These are phyloP conservation scores for Leptinotarsa tumamoca DNA, from an alignment of 2,888 invertebrate genomes.

Conservation along the genomic window DNA sequence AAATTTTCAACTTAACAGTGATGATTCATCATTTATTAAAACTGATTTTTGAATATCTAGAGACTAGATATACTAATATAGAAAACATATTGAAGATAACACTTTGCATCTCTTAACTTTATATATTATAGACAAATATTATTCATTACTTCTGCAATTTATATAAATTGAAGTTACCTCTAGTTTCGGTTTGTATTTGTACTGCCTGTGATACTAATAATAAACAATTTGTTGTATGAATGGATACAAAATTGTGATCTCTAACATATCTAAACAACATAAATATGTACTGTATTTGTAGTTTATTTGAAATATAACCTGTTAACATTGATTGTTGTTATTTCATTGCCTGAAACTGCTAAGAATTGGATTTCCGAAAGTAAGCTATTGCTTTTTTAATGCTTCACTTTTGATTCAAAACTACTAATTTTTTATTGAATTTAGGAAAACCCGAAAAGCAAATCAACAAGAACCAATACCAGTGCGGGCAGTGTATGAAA, in stretches of 20 bases:
- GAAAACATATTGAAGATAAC: too few species aligned
- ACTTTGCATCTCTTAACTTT: too few species aligned
- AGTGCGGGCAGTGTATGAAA: constrained; percentile 64
- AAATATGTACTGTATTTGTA: constrained; percentile 22
- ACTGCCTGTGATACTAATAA: constrained; percentile 40
- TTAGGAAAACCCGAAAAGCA: constrained; percentile 61
- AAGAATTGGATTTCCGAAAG: constrained; percentile 46
- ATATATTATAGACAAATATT: too few species aligned
- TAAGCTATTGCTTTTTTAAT: constrained; percentile 49
- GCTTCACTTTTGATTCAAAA: constrained; percentile 44
- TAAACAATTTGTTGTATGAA: constrained; percentile 15
- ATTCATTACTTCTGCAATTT: too few species aligned
- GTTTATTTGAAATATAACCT: constrained; percentile 33
- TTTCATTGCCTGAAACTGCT: constrained; percentile 36
- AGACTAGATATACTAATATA: too few species aligned
- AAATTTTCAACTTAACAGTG: too few species aligned
- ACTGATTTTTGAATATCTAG: too few species aligned
- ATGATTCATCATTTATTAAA: too few species aligned
- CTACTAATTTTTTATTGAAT: constrained; percentile 51
- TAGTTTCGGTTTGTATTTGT: background rate
- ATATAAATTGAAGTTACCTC: background rate
- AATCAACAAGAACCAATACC: constrained; percentile 58
- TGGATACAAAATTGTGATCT: constrained; percentile 23
- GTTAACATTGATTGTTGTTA: constrained; percentile 31
- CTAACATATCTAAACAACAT: constrained; percentile 33